These are phyloP conservation scores for Timandra comae DNA, from an alignment of 2,888 invertebrate genomes.

Conservation along the genomic window DNA sequence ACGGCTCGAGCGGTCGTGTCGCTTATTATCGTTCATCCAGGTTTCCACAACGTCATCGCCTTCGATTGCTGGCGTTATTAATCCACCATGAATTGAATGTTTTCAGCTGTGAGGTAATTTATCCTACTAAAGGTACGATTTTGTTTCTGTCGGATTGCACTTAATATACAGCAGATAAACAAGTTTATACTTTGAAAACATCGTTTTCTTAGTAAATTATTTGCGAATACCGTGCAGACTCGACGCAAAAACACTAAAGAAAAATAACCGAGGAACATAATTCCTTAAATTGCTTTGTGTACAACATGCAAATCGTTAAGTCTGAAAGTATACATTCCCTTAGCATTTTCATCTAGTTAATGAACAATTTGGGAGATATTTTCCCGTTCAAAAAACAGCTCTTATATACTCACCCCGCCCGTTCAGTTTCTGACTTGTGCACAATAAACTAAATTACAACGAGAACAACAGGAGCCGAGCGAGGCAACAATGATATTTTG, in stretches of 20 bases:
- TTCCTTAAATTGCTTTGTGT: constrained; percentile 1
- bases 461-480: constrained; percentile 46
- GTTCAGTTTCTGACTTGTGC: constrained; percentile 49
- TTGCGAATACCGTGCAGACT: not conserved
- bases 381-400: constrained; percentile 41
- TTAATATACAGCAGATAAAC: too few species aligned
- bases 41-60: constrained; percentile 34
- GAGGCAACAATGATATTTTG: constrained; percentile 63
- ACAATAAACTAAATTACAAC: constrained; percentile 64
- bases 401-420: constrained; percentile 31
- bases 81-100: constrained; percentile 24
- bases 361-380: constrained; percentile 39
- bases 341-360: constrained; percentile 24
- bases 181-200: too few species aligned
- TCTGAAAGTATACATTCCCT: constrained; percentile 4
- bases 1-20: constrained; percentile 15
- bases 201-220: too few species aligned
- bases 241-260: not conserved
- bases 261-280: too few species aligned
- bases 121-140: too few species aligned
- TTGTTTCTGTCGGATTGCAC: too few species aligned
- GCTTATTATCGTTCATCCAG: constrained; percentile 18
- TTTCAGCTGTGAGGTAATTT: constrained; percentile 7
- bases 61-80: constrained; percentile 30
- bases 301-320: not conserved